Percentiles rank a stretch among this genome's conserved stretches.
These are phyloP conservation scores for Prunella fulvescens DNA, from an alignment of 2,113 vertebrate species.

Conservation along the genomic window DNA sequence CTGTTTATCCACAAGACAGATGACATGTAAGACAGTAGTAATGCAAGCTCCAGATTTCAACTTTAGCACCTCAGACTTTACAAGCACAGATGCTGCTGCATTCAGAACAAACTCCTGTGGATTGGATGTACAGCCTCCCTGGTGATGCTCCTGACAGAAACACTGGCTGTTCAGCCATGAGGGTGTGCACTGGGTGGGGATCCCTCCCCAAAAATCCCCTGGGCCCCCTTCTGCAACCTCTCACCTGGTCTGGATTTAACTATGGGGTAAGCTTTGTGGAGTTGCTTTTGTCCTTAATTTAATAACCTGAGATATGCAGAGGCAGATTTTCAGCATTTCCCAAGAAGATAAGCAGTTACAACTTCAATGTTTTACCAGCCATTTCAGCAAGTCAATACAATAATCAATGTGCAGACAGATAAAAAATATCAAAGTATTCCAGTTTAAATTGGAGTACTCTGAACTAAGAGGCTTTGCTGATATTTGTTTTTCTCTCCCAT, in stretches of 20 bases:
- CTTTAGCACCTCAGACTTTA: neutral
- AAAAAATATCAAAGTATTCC: neutral
- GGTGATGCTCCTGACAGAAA: neutral
- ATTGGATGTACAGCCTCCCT: neutral
- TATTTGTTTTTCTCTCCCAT: slow-evolving; percentile 7
- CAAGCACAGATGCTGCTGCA: neutral
- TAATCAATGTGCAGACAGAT: neutral
- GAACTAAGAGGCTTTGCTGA: neutral
- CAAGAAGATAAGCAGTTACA: neutral
- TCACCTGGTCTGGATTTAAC: neutral
- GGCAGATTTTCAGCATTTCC: neutral
- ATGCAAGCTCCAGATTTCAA: slow-evolving; percentile 22
- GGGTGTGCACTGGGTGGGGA: neutral
- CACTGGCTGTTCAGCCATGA: neutral
- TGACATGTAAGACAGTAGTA: neutral
- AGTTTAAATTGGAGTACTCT: neutral
- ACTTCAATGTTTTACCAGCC: neutral
- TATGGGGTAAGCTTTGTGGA: neutral
- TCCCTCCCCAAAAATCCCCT: neutral
- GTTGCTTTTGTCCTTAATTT: neutral
- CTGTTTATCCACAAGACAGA: slow-evolving; percentile 24
- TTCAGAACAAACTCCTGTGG: neutral
- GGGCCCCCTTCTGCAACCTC: neutral
- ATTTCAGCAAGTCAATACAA: neutral
- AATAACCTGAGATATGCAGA: neutral